A percentile compares a stretch with the other conserved stretches of the same genome.
phyloP scores from a whole-genome alignment of 2,888 invertebrate genomes.

The Caenorhabditis panamensis region DNA sequence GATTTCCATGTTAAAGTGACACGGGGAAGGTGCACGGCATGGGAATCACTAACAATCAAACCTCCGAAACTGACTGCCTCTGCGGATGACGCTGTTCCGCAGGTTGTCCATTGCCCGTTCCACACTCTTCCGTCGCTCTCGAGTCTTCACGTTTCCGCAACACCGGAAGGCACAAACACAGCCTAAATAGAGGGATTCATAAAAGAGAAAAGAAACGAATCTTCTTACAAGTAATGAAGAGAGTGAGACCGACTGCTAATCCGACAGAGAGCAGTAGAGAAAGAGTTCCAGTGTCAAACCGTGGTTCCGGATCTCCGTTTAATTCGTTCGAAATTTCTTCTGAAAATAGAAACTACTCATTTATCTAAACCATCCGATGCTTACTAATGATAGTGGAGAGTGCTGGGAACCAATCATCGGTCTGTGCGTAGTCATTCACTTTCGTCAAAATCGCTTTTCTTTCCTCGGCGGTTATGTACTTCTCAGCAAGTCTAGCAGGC shows the following conservation, averaged over 20 bases:
- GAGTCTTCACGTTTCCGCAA: slow-evolving; percentile 77
- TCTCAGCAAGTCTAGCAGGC: slow-evolving; percentile 79
- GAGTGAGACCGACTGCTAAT: slow-evolving; percentile 76
- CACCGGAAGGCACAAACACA: slow-evolving; percentile 81
- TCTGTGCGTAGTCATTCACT: slow-evolving; percentile 78
- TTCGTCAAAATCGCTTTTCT: slow-evolving; percentile 73
- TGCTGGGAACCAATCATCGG: slow-evolving; percentile 78
- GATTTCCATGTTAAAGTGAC: slow-evolving; percentile 53
- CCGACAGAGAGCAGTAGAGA: slow-evolving; percentile 78
- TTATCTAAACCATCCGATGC: slow-evolving; percentile 7
- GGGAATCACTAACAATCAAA: slow-evolving; percentile 62
- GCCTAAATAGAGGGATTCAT: slow-evolving; percentile 63
- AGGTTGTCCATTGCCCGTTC: slow-evolving; percentile 73
- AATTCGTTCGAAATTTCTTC: slow-evolving; percentile 77
- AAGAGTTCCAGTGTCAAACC: slow-evolving; percentile 77
- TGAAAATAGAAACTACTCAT: slow-evolving; percentile 58
- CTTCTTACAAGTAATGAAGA: slow-evolving; percentile 78
- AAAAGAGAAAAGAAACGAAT: neutral
- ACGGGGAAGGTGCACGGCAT: slow-evolving; percentile 34
- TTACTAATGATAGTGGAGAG: slow-evolving; percentile 74
- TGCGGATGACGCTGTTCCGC: slow-evolving; percentile 70
- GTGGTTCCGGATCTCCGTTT: slow-evolving; percentile 76
- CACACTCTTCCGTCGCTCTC: slow-evolving; percentile 67
- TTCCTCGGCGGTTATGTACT: slow-evolving; percentile 78
- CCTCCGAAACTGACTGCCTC: slow-evolving; percentile 74